Base-by-base conservation (phyloP, 2,113 vertebrate genomes). In the Python bivittatus region DNA sequence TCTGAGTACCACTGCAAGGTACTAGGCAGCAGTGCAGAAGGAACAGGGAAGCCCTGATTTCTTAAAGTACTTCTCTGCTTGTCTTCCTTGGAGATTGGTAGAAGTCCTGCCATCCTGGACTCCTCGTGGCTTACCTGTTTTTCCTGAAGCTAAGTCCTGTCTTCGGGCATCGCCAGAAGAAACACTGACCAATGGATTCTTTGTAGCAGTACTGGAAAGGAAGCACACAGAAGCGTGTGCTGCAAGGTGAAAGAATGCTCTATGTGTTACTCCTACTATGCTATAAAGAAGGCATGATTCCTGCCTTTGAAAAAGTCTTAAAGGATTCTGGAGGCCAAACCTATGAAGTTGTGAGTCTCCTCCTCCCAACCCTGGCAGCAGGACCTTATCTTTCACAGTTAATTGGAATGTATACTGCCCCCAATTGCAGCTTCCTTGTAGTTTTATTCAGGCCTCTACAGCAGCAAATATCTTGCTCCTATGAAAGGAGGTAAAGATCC, bases 141-240 rank as follows among this genome's bases (percentile, higher is more conserved):
- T 99, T 54, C 93, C 96, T 0, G 98, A 98, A 61, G 97, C 97
- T 0, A 94, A 97, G 53, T 91, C 95, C 90, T 99, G 99, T 96
- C 97, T 99, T 87, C 98, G 99, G 0, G 99, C 99, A n/a, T 98
- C 98, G 52, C 96, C 97, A 0, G 53, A 95, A 0, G 97, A 97
- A 83, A 99, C 98, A 0, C 97, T 98, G 90, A 99, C 99, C 0
- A 97, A 98, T 0, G 99, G 99, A 56, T 99, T 99, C 96, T 99
- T 99, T 0, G 96, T 99, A 57, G 99, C 99, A 0, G 94, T 99
- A 86, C 96, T 99, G 94, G 98, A 99, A 95, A 97, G 97, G 0
- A 10, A 0, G 3, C 0, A 4, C 7, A 17, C 2, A 4, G 0
- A 11, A 15, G 91, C 89, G n/a, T 20, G 2, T n/a, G 68, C 86